phyloP scores from a whole-genome alignment of 2,113 vertebrate species.

The Etia nguti region DNA sequence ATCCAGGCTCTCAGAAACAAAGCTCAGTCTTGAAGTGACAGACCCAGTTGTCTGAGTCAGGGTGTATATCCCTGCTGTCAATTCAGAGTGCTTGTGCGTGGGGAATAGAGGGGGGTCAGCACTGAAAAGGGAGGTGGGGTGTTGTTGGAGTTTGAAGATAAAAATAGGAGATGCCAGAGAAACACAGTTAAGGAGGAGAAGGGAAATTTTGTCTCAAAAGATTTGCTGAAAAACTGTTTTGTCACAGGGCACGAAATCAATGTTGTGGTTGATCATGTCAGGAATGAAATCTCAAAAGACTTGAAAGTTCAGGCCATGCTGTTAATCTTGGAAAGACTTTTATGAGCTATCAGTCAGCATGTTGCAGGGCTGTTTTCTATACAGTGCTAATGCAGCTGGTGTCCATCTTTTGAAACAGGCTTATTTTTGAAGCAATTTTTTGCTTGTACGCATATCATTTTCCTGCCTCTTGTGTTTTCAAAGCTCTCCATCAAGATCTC shows the following conservation, averaged over 20 bases:
- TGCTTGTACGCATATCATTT: rapidly evolving
- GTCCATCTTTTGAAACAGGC: background rate
- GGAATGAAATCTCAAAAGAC: background rate
- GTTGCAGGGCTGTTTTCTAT: background rate
- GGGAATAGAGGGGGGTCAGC: background rate
- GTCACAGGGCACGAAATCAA: background rate
- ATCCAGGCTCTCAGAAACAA: background rate
- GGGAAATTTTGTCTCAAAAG: background rate
- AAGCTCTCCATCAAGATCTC: background rate
- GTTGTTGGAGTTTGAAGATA: background rate
- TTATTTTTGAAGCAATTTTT: background rate
- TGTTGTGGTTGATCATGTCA: background rate
- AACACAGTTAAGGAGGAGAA: background rate
- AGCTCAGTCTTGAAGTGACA: slow-evolving; percentile 55
- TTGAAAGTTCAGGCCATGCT: background rate
- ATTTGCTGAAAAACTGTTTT: background rate
- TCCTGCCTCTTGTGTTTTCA: background rate
- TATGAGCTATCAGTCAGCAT: background rate
- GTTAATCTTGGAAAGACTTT: background rate
- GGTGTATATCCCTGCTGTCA: slow-evolving; percentile 44
- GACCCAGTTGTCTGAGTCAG: slow-evolving; percentile 52
- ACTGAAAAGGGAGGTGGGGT: background rate
- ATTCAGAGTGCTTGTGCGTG: slow-evolving; percentile 2
- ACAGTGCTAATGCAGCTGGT: background rate
- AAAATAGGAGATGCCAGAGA: background rate